A percentile compares a stretch with the other conserved stretches of the same genome.
These are phyloP conservation scores for Penaeus vannamei DNA, from an alignment of 1,140 invertebrate species.

Conservation along the genomic window DNA sequence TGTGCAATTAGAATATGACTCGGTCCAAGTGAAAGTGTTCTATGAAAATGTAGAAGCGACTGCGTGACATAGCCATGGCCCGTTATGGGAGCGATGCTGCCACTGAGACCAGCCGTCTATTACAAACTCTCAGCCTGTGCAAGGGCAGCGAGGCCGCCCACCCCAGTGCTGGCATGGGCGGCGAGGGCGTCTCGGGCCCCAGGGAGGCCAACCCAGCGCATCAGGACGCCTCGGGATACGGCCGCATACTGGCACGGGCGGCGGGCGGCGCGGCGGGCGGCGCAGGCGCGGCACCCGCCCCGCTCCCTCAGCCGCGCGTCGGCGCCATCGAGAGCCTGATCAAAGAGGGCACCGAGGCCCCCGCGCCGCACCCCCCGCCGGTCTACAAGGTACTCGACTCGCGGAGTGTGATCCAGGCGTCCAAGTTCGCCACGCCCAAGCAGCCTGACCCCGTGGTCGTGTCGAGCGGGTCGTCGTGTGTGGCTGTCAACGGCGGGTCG, in stretches of 20 bases:
- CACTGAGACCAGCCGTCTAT: slow-evolving; percentile 52
- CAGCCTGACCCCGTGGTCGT: slow-evolving; percentile 75
- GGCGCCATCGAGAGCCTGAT: slow-evolving; percentile 76
- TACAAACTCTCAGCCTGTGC: slow-evolving; percentile 45
- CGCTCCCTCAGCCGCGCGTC: slow-evolving; percentile 69
- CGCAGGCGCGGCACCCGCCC: background rate
- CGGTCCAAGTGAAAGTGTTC: slow-evolving; percentile 12
- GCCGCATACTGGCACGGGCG: slow-evolving; percentile 54
- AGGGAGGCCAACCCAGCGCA: background rate
- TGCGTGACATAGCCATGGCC: slow-evolving; percentile 47
- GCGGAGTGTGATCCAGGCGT: slow-evolving; percentile 79
- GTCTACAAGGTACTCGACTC: slow-evolving; percentile 80
- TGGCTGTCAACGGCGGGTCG: slow-evolving; percentile 40
- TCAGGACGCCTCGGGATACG: slow-evolving; percentile 37
- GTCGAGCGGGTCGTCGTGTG: slow-evolving; percentile 69
- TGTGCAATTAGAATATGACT: background rate
- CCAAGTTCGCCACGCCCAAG: slow-evolving; percentile 84
- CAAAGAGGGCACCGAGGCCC: slow-evolving; percentile 70
- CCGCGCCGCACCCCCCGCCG: slow-evolving; percentile 65
- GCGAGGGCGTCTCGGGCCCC: slow-evolving; percentile 13
- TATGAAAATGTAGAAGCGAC: slow-evolving; percentile 13
- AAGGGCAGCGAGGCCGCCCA: slow-evolving; percentile 45
- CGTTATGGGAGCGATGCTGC: slow-evolving; percentile 54
- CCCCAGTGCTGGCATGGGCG: slow-evolving; percentile 44
- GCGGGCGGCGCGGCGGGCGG: slow-evolving; percentile 10